Conservation (phyloP, 2,113 vertebrate species). For the Cephalopterus ornatus region DNA sequence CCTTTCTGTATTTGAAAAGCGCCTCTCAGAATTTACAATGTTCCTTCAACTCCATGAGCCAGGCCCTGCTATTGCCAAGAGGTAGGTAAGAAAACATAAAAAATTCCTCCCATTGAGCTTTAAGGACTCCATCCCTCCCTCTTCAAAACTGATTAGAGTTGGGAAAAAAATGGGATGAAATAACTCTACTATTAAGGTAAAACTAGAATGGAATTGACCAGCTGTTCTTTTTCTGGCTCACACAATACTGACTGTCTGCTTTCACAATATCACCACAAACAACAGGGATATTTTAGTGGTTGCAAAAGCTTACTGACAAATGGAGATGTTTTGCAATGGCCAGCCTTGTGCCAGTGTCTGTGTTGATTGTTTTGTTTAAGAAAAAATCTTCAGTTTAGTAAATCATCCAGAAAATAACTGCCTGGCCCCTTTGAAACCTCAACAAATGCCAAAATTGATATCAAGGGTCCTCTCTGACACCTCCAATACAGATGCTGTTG, state of each 20-base stretch:
- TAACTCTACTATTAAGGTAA: not conserved
- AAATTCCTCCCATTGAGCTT: not conserved
- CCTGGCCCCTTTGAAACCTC: not conserved
- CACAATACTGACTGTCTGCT: not conserved
- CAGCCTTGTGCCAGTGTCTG: not conserved
- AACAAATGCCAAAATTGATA: not conserved
- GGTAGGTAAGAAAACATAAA: not conserved
- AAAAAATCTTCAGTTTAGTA: not conserved
- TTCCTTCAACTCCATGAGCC: not conserved
- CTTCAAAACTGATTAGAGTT: not conserved
- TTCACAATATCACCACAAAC: not conserved
- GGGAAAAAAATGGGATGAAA: not conserved
- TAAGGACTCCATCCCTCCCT: not conserved
- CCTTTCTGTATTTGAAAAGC: not conserved
- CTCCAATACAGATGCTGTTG: not conserved
- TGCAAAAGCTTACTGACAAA: constrained; percentile 20
- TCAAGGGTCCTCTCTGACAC: not conserved
- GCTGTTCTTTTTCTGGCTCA: not conserved
- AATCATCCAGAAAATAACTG: not conserved
- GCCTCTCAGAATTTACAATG: not conserved
- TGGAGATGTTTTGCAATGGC: not conserved
- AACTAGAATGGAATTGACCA: not conserved
- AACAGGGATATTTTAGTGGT: not conserved
- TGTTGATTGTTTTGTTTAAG: not conserved
- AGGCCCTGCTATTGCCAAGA: not conserved